These are phyloP conservation scores for Drosophila tripunctata DNA, from an alignment of 2,888 invertebrate genomes.

Conservation along the genomic window DNA sequence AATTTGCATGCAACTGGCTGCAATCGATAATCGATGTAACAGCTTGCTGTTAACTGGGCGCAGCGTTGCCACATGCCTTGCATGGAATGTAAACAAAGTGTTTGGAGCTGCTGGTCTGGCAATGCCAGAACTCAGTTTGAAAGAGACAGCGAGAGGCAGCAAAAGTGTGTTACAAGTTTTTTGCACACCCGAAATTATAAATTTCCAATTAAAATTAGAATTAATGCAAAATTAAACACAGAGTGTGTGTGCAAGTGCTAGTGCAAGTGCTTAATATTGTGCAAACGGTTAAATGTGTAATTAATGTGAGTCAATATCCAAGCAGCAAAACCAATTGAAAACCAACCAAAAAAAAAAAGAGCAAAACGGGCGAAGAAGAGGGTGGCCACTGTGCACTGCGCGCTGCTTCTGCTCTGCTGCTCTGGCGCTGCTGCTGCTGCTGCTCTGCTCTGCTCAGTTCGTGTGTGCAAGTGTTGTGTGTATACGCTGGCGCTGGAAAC, in stretches of 20 bases:
- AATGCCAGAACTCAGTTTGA: conserved; percentile 61
- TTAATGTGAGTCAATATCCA: conserved; percentile 13
- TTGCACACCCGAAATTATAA: conserved; percentile 67
- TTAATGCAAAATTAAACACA: conserved; percentile 48
- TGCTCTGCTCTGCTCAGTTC: conserved; percentile 50
- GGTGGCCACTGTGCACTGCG: conserved; percentile 51
- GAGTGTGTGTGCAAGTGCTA: no score
- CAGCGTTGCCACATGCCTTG: conserved; percentile 35
- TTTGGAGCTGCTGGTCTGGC: conserved; percentile 44
- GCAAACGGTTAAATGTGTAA: conserved; percentile 52
- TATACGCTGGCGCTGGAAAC: conserved; percentile 76
- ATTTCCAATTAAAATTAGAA: conserved; percentile 66
- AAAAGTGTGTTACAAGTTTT: conserved; percentile 69
- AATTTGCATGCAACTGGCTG: no score
- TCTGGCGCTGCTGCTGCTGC: conserved; percentile 29
- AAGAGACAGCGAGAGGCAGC: conserved; percentile 73
- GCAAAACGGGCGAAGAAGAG: conserved; percentile 43
- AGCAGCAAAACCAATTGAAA: conserved; percentile 33
- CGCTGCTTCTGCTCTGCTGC: conserved; percentile 31
- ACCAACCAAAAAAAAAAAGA: conserved; percentile 24
- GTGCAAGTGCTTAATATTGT: conserved; percentile 45
- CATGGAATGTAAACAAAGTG: conserved; percentile 55
- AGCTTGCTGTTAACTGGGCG: conserved; percentile 11
- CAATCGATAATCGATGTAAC: neutral
- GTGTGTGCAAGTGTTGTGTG: conserved; percentile 69